Evolutionary conservation across 2,113 vertebrate genomes (phyloP), one percentile per base, ranked within the genome.

Genomic region (Notothenia rossii): DNA sequence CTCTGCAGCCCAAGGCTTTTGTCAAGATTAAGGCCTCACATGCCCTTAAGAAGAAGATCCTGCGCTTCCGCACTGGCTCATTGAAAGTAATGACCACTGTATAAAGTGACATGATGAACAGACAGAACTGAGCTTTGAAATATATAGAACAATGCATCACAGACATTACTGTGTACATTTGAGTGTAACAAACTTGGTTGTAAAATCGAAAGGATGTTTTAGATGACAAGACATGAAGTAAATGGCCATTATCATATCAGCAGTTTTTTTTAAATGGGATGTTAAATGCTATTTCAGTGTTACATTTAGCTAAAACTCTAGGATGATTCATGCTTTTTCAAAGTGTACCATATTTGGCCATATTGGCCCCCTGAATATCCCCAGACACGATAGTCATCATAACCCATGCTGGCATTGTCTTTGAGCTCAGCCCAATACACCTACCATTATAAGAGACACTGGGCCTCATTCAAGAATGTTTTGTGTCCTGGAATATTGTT

Each of bases 1-100:
- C 91, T 8, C 76, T 92, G 0, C 96, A 96, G 6, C 95, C 96
- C 72, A 96, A 97, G 74, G 95, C 96, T 65, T 97, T 97, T 17
- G 95, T 97, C 65, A 97, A 97, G 92, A 97, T 97, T 74, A 97
- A 97, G 86, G 97, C 97, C 1, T 97, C 97, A 1, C 97, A 97
- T 29, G 97, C 97, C 0, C 96, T 97, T 2, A 97, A 97, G 86
- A 97, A 97, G 75, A 97, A 97, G 92, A 97, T 97, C 48, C 86
- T 97, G 68, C 95, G 97, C 9, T 97, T 97, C 88, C 95, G 96
- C 25, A 96, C 95, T 0, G 96, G 96, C 45, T 97, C 97, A 2
- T 95, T 97, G 33, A 97, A 97, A 91, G 96, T 97, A 68, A 97
- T 97, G 96, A 97, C 97, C 2, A 97, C 97, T 0, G 97, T 97